These are phyloP conservation scores for Cancer borealis DNA, from an alignment of 2,888 invertebrate genomes.

Conservation along the genomic window DNA sequence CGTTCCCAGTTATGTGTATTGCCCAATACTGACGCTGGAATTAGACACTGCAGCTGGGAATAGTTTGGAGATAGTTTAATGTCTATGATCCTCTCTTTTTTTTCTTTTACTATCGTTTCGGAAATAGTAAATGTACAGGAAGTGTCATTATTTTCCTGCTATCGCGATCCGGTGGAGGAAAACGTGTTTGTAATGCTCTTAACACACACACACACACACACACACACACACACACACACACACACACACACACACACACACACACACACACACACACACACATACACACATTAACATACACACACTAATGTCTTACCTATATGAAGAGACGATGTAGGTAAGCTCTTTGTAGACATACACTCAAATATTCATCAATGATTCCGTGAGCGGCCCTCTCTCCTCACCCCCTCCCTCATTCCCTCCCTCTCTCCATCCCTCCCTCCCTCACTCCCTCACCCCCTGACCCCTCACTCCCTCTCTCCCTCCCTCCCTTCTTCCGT, in stretches of 20 bases:
- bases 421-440: background rate
- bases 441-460: background rate
- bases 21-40: too few relatives aligned
- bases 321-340: background rate
- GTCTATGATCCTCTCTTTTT: too few relatives aligned
- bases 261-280: constrained; percentile 16
- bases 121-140: too few relatives aligned
- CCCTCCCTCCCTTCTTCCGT: background rate
- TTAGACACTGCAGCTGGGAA: too few relatives aligned
- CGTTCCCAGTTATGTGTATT: too few relatives aligned
- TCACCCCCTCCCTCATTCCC: background rate
- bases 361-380: background rate
- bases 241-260: background rate
- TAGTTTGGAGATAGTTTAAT: too few relatives aligned
- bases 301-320: background rate
- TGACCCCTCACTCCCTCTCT: background rate
- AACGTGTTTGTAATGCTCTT: too few relatives aligned
- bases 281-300: constrained; percentile 20
- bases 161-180: too few relatives aligned
- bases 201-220: too few relatives aligned
- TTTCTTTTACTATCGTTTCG: too few relatives aligned
- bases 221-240: too few relatives aligned
- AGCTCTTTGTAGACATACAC: background rate
- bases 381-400: background rate
- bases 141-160: too few relatives aligned